Percentiles rank a stretch among this genome's conserved stretches.
Conservation (phyloP, 2,797 vertebrate genomes). For the Passerculus sandwichensis region DNA sequence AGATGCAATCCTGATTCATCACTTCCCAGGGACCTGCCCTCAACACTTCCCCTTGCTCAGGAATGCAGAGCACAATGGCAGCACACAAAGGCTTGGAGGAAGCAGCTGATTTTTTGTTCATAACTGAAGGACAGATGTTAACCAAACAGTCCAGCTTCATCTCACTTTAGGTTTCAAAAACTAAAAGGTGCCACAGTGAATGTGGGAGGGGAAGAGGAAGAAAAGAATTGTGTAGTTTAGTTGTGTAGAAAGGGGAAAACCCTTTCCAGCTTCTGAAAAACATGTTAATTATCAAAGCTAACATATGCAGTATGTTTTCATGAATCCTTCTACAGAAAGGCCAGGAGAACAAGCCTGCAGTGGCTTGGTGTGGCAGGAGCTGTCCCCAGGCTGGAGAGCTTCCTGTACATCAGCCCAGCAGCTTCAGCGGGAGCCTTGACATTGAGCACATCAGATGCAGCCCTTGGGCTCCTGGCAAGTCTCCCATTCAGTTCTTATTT, state of each 20-base stretch:
- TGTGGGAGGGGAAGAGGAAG: background rate
- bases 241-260: background rate
- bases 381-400: rapidly evolving
- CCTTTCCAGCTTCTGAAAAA: background rate
- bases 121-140: background rate
- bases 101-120: background rate
- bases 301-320: background rate
- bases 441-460: background rate
- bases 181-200: background rate
- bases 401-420: background rate
- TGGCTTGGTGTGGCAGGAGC: background rate
- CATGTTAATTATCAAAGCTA: background rate
- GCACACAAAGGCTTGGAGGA: background rate
- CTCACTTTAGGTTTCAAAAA: background rate
- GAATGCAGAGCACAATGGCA: background rate
- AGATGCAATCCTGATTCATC: background rate
- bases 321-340: background rate
- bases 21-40: background rate
- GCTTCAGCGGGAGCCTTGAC: background rate
- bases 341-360: background rate
- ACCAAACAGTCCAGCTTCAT: background rate
- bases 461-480: background rate
- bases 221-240: background rate
- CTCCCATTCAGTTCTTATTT: background rate
- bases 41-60: background rate